A percentile compares a stretch with the other conserved stretches of the same genome.
Evolutionary conservation across 1,140 invertebrate genomes (phyloP).

Genomic region (Drosophila sproati): DNA sequence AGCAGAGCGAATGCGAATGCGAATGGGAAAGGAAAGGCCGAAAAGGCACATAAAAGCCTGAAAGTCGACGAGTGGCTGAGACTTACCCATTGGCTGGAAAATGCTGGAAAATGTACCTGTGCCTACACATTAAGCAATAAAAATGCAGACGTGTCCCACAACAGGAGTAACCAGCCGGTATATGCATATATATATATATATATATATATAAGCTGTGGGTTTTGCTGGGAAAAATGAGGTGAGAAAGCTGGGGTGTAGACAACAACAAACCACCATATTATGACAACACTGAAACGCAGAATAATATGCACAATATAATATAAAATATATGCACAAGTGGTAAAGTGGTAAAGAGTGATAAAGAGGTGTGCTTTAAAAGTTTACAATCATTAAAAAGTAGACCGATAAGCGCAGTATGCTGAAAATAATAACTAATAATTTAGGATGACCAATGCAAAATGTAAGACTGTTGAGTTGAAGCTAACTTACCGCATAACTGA

Average conservation of each 20-base stretch:
- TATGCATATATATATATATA: too few relatives aligned
- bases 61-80: constrained; percentile 11
- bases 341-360: constrained; percentile 8
- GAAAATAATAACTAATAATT: not conserved
- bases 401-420: not conserved
- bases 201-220: too few relatives aligned
- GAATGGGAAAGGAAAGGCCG: constrained; percentile 15
- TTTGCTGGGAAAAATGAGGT: too few relatives aligned
- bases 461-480: too few relatives aligned
- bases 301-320: too few relatives aligned
- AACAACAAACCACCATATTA: constrained; percentile 74
- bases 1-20: constrained; percentile 44
- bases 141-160: constrained; percentile 44
- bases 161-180: constrained; percentile 3
- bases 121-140: constrained; percentile 64
- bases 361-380: constrained; percentile 8
- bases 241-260: constrained; percentile 18
- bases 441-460: too few relatives aligned
- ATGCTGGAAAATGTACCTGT: constrained; percentile 10
- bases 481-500: too few relatives aligned
- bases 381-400: not conserved
- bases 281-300: constrained; percentile 74
- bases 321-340: constrained; percentile 6
- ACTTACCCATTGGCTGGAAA: not conserved
- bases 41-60: constrained; percentile 18